Evolutionary conservation across 2,888 invertebrate species (phyloP).

Genomic region (Scaeva pyrastri): DNA sequence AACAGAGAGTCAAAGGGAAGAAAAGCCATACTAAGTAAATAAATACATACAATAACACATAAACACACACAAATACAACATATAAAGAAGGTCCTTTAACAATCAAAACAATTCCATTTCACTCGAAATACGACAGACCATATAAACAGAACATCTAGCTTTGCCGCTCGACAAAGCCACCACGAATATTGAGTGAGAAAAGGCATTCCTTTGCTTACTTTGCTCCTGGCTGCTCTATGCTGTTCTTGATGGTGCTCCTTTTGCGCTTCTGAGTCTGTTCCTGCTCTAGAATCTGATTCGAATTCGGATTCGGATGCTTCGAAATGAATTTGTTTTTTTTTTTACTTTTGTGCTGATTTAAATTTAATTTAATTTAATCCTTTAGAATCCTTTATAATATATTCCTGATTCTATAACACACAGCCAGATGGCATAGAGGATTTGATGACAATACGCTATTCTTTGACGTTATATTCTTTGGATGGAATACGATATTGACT

Average conservation of each 20-base stretch:
- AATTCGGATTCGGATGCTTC: constrained; percentile 3
- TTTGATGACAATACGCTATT: constrained; percentile 64
- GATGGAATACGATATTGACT: constrained; percentile 41
- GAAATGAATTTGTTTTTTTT: constrained; percentile 17
- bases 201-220: background rate
- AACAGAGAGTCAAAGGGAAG: constrained; percentile 16
- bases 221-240: too few species aligned
- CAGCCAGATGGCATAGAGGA: constrained; percentile 41
- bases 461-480: constrained; percentile 48
- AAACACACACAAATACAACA: background rate
- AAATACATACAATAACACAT: background rate
- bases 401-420: constrained; percentile 30
- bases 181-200: background rate
- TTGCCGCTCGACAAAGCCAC: background rate
- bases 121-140: constrained; percentile 20
- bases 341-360: constrained; percentile 53
- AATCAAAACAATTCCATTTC: constrained; percentile 41
- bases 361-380: constrained; percentile 71
- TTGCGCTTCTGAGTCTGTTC: background rate
- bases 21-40: background rate
- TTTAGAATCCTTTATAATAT: constrained; percentile 52
- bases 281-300: background rate
- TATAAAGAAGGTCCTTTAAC: background rate
- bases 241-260: too few species aligned
- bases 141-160: background rate